Evolutionary conservation across 1,140 invertebrate species (phyloP).

Genomic region (Leptoteleia sp.): DNA sequence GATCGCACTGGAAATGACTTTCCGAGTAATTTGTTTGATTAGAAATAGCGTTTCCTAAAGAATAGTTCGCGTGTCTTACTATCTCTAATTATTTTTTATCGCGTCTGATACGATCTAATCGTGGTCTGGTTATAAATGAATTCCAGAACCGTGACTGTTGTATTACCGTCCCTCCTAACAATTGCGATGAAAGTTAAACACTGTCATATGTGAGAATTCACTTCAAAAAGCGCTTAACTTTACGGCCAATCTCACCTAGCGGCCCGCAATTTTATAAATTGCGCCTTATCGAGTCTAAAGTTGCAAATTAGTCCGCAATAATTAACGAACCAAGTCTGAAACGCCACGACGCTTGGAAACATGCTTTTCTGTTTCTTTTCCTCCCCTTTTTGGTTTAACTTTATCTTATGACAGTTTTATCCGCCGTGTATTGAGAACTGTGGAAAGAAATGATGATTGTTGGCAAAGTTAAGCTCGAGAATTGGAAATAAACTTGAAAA

Average conservation of each 20-base stretch:
- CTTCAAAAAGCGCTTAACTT: slow-evolving; percentile 28
- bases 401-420: too few species aligned
- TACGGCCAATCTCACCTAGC: slow-evolving; percentile 23
- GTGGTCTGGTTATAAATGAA: slow-evolving; percentile 37
- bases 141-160: slow-evolving; percentile 40
- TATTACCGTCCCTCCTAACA: slow-evolving; percentile 27
- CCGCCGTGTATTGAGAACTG: too few species aligned
- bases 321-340: slow-evolving; percentile 5
- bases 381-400: too few species aligned
- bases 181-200: slow-evolving; percentile 52
- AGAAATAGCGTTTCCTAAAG: slow-evolving; percentile 34
- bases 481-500: too few species aligned
- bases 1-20: slow-evolving; percentile 47
- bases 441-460: too few species aligned
- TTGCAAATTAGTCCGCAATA: slow-evolving; percentile 4
- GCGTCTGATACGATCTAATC: slow-evolving; percentile 34
- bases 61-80: slow-evolving; percentile 29
- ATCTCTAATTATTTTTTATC: slow-evolving; percentile 62
- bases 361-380: too few species aligned
- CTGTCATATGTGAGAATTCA: slow-evolving; percentile 38
- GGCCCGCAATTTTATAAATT: slow-evolving; percentile 25
- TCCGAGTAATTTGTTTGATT: slow-evolving; percentile 62
- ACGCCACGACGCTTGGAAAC: too few species aligned
- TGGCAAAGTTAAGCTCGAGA: too few species aligned
- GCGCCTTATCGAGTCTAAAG: slow-evolving; percentile 7